phyloP scores from a whole-genome alignment of 2,888 invertebrate species.

The Scrobipalpa costella region DNA sequence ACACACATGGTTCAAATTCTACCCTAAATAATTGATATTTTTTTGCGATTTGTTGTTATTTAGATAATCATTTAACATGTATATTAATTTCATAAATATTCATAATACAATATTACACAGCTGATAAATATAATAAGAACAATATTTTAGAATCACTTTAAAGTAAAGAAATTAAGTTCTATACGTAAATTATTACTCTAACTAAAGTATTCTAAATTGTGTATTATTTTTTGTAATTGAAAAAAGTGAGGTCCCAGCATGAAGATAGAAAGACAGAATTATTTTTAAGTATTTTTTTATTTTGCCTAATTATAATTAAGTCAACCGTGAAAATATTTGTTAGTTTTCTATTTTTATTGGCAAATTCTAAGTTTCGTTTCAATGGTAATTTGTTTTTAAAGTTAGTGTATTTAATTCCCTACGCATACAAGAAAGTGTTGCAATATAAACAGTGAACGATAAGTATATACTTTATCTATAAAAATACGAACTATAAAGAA shows the following conservation, averaged over 20 bases:
- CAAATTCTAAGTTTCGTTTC: background rate
- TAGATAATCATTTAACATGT: background rate
- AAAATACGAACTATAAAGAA: constrained; percentile 1
- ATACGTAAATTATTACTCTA: background rate
- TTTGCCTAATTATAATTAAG: background rate
- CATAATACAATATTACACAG: background rate
- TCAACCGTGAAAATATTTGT: constrained; percentile 1
- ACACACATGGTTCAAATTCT: too few relatives aligned
- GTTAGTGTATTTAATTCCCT: background rate
- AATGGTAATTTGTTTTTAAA: background rate
- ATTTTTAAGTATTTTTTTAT: background rate
- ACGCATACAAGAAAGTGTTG: background rate
- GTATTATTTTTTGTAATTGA: constrained; percentile 19
- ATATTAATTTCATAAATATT: background rate
- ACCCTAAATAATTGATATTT: background rate
- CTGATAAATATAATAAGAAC: too few relatives aligned
- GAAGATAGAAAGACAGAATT: constrained; percentile 26
- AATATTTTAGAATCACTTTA: too few relatives aligned
- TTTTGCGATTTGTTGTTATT: background rate
- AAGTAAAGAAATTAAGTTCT: too few relatives aligned
- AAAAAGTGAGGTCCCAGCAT: constrained; percentile 52
- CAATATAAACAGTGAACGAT: constrained; percentile 28
- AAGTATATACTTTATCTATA: constrained; percentile 33
- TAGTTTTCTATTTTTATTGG: background rate
- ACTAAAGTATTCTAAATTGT: background rate